Conservation (phyloP, 1,140 invertebrate genomes). For the Leptopilina clavipes region DNA sequence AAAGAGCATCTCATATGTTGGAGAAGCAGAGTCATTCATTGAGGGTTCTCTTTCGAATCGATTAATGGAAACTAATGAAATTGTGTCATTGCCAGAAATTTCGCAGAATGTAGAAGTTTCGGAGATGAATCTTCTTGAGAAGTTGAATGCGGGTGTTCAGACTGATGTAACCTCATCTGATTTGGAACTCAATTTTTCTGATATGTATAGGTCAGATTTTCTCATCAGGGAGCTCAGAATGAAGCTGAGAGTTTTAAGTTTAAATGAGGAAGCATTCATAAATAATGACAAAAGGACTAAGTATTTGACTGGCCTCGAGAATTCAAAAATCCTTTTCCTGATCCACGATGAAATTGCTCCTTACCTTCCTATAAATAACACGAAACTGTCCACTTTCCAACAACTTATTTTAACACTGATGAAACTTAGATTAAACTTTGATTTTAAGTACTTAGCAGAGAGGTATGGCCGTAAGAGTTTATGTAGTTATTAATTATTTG, state of each 20-base stretch:
- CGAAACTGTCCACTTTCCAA: neutral
- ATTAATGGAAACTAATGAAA: neutral
- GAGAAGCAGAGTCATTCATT: neutral
- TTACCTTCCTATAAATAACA: neutral
- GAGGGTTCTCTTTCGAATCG: neutral
- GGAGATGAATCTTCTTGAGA: neutral
- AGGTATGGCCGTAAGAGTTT: conserved; percentile 29
- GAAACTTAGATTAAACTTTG: conserved; percentile 36
- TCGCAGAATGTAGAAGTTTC: neutral
- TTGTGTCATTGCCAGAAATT: neutral
- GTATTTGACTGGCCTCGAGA: conserved; percentile 38
- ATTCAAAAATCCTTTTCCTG: conserved; percentile 2
- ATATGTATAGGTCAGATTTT: neutral
- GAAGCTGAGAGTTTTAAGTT: neutral
- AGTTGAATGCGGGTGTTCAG: neutral
- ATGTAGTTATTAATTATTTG: no score
- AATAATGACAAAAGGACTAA: conserved; percentile 28
- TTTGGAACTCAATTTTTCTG: neutral
- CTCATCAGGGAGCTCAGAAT: neutral
- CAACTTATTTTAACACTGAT: conserved; percentile 32
- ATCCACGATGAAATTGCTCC: neutral
- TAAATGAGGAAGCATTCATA: conserved; percentile 1
- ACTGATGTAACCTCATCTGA: neutral
- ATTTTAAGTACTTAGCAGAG: conserved; percentile 30
- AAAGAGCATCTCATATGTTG: neutral